Evolutionary conservation across 2,113 vertebrate species (phyloP).

Genomic region (Benitochromis conjunctus): DNA sequence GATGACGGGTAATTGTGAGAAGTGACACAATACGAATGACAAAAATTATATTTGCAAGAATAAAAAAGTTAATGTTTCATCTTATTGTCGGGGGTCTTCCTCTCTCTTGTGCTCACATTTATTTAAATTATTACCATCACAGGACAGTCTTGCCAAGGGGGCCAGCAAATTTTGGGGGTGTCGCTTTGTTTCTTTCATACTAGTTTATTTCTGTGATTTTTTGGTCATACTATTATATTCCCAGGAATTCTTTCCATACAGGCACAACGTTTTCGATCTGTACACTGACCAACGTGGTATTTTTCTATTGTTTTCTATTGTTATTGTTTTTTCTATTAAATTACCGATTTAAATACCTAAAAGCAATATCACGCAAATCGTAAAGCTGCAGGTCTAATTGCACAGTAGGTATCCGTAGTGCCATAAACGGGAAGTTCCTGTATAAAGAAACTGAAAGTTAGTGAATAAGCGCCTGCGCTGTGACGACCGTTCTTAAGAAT

Average conservation of each 20-base stretch:
- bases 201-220: background rate
- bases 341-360: background rate
- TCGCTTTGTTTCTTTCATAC: background rate
- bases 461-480: background rate
- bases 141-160: background rate
- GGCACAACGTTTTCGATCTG: background rate
- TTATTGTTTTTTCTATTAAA: too few relatives aligned
- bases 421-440: background rate
- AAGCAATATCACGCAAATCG: fast-evolving
- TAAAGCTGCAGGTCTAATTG: background rate
- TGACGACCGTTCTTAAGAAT: background rate
- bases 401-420: background rate
- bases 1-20: background rate
- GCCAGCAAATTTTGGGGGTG: background rate
- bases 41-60: background rate
- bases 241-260: background rate
- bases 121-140: background rate
- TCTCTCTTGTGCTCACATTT: background rate
- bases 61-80: background rate
- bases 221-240: background rate
- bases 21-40: background rate
- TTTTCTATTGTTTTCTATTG: fast-evolving
- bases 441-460: background rate
- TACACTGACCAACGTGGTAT: fast-evolving
- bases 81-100: background rate